Percentiles rank a stretch among this genome's conserved stretches.
phyloP scores from a whole-genome alignment of 2,888 invertebrate species.

The Ceratothoa steindachneri region DNA sequence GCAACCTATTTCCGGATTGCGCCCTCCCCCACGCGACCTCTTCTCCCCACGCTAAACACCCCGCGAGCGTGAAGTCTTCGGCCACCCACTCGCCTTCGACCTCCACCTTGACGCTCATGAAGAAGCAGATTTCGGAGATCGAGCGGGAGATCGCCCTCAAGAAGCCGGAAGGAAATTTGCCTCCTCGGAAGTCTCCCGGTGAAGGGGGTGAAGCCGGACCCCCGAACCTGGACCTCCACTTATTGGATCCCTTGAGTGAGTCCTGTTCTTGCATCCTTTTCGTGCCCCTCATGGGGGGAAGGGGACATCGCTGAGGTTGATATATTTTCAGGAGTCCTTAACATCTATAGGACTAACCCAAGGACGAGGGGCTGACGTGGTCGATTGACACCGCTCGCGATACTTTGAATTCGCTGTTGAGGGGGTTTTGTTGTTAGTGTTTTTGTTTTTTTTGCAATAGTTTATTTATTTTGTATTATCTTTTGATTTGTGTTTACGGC shows the following conservation, averaged over 20 bases:
- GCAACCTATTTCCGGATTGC: background rate
- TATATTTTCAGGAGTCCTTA: background rate
- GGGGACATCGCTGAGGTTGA: background rate
- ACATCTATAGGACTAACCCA: background rate
- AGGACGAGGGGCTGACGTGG: too few species aligned
- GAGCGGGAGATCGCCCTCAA: conserved; percentile 46
- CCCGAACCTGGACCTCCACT: conserved; percentile 41
- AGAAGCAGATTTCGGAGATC: conserved; percentile 47
- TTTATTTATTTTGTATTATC: too few species aligned
- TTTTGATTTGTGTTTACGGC: too few species aligned
- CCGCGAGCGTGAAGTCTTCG: background rate
- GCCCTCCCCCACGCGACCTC: background rate
- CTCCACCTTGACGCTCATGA: conserved; percentile 45
- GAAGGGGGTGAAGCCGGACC: conserved; percentile 29
- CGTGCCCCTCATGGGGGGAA: background rate
- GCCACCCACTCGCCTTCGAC: conserved; percentile 42
- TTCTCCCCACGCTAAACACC: conserved; percentile 33
- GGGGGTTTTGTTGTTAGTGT: too few species aligned
- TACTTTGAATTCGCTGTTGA: too few species aligned
- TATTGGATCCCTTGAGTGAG: conserved; percentile 47
- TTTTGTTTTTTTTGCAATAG: too few species aligned
- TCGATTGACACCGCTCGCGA: too few species aligned
- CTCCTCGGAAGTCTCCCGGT: background rate
- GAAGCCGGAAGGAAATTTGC: conserved; percentile 39
- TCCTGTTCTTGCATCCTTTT: background rate